Base-by-base conservation (phyloP, 2,888 invertebrate genomes). In the Agrotis clavis region DNA sequence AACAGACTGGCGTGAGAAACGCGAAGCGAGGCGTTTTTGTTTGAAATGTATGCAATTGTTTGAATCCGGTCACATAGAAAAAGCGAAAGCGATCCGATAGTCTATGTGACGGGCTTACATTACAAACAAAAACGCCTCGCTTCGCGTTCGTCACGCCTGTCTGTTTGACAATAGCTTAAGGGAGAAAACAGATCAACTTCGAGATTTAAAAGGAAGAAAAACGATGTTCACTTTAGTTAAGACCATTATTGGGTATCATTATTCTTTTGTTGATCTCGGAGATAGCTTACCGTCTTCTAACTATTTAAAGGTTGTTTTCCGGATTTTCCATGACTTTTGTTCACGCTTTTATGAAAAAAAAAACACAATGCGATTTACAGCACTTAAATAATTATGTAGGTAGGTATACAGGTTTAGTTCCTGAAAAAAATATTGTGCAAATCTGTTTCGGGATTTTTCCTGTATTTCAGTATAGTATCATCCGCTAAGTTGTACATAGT, bases 171-270 rank as follows among this genome's bases (percentile, higher is more conserved):
- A n/a, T n/a, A n/a, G n/a, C n/a, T n/a, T 30, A 9, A 13, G 47
- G 9, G 25, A 47, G 63, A 45, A 18, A 61, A 50, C 1, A 21
- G 18, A 51, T 41, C 19, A 18, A 45, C 35, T 30, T n/a, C 4
- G 41, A 35, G 50, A 25, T 80, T 79, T 16, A 25, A n/a, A 35
- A 9, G 45, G 50, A 61, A 79, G 45, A 56, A 25, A 74, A 57
- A 57, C 35, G 59, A 41, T 14, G 50, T 56, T 51, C 25, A 41
- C 19, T 74, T 79, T 41, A 59, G 35, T 53, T 53, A 11, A 14
- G 11, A 35, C 18, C 45, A 16, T 53, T 56, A 72, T 77, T 76
- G 54, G 54, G 18, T 13, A 2, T 19, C 69, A 56, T 67, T 59
- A 79, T n/a, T 79, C 41, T 79, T 47, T 51, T 16, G n/a, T 25